phyloP scores from a whole-genome alignment of 2,888 invertebrate genomes.

The Caradrina kadenii region DNA sequence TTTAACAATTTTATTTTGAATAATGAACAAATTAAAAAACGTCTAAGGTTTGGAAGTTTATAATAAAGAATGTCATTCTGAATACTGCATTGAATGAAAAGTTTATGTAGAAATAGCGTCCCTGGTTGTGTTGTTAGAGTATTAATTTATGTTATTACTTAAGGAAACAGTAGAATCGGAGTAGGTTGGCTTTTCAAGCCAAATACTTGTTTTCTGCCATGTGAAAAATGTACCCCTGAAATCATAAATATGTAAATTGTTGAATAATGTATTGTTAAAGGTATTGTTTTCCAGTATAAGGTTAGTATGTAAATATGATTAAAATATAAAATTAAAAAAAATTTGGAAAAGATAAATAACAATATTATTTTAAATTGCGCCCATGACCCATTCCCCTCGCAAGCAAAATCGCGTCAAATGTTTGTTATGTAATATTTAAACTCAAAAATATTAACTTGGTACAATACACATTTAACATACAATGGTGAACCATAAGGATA shows the following conservation, averaged over 20 bases:
- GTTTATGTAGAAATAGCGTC: not conserved
- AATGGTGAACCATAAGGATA: no score
- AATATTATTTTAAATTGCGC: no score
- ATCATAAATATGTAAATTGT: slow-evolving; percentile 16
- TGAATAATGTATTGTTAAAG: slow-evolving; percentile 16
- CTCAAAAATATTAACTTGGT: no score
- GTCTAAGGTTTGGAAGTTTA: not conserved
- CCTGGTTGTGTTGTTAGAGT: not conserved
- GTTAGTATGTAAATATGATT: slow-evolving; percentile 8
- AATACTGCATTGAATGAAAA: slow-evolving; percentile 26
- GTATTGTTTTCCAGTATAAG: slow-evolving; percentile 5
- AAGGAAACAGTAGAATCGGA: not conserved
- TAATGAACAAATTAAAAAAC: not conserved
- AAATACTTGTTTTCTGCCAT: slow-evolving; percentile 2
- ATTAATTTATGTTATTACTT: not conserved
- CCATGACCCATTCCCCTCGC: no score
- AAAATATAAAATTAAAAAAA: slow-evolving; percentile 2
- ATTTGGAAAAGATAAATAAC: not conserved
- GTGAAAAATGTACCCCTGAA: slow-evolving; percentile 12
- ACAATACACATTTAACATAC: no score
- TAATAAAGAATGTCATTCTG: slow-evolving; percentile 24
- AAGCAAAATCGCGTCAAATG: no score
- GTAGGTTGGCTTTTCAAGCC: slow-evolving; percentile 25
- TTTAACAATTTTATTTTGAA: not conserved
- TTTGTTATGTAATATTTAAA: no score